Evolutionary conservation across 2,113 vertebrate species (phyloP), one percentile per base, ranked within the genome.

Genomic region (Tylochromis polylepis): DNA sequence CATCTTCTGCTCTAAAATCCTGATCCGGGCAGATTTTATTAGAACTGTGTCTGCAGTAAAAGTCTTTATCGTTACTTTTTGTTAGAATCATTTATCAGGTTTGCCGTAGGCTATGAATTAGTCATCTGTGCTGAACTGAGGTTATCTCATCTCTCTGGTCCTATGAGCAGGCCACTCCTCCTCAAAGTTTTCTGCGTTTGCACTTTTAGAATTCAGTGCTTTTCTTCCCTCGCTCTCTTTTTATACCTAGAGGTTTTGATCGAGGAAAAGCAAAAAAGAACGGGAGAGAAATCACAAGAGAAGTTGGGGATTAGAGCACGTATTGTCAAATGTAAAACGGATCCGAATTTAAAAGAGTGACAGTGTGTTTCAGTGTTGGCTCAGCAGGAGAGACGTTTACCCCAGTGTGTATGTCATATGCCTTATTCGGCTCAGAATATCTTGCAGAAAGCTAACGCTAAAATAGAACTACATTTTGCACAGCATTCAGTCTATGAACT

Each of bases 401-500:
- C 58, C 22, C 58, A 57, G 56, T 2, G 65, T 24, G 81, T 88
- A 81, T 91, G 86, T 90, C 87, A 83, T 1, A 14, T 91, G 90
- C 11, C 59, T 53, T 59, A 72, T 81, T 78, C 18, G 2, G 67
- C 82, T n/a, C 49, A 81, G 81, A 75, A 81, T 81, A 56, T 90
- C 62, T 81, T 11, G 10, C 59, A 82, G 81, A 55, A 81, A 20
- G 53, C 36, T 82, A 43, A 36, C 57, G 20, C 86, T 80, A 27
- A 92, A 94, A 82, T 81, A 84, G 65, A 87, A 79, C n/a, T 20
- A 18, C 59, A 89, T 84, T 36, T 87, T 91, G 87, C 87, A 81
- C 79, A 79, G 80, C 49, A 10, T 75, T 89, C 56, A 18, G 79
- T 43, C 90, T 79, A 67, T 93, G 90, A 95, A 93, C 91, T 93